These are phyloP conservation scores for Pharmacophagus antenor DNA, from an alignment of 2,888 invertebrate genomes.

Conservation along the genomic window DNA sequence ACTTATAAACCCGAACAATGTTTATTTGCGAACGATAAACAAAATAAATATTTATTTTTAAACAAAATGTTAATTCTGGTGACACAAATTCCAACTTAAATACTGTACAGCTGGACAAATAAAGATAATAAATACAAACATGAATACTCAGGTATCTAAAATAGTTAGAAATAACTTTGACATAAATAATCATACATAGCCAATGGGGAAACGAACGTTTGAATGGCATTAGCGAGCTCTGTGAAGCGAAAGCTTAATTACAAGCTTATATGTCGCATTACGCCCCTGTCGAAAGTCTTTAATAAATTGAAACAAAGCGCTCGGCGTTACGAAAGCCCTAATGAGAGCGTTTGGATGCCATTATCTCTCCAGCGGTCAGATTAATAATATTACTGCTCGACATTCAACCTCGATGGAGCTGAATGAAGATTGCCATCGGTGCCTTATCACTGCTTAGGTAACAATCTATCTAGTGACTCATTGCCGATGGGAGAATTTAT, in stretches of 20 bases:
- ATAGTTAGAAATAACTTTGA: neutral
- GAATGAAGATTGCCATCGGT: conserved; percentile 51
- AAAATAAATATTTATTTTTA: too few species aligned
- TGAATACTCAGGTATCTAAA: too few species aligned
- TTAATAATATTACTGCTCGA: conserved; percentile 54
- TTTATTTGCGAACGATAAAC: too few species aligned
- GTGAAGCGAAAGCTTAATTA: conserved; percentile 19
- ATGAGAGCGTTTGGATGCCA: conserved; percentile 65
- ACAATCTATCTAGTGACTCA: neutral
- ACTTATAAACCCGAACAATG: too few species aligned
- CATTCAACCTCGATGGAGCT: conserved; percentile 38
- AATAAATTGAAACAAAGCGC: conserved; percentile 31
- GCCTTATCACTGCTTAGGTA: conserved; percentile 37
- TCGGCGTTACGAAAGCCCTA: conserved; percentile 37
- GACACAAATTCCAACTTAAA: too few species aligned
- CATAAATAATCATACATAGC: neutral
- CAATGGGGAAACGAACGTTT: neutral
- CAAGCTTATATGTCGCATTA: conserved; percentile 7
- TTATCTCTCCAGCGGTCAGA: conserved; percentile 59
- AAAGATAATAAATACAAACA: too few species aligned
- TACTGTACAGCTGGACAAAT: too few species aligned
- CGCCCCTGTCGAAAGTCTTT: conserved; percentile 15
- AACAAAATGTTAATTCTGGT: too few species aligned
- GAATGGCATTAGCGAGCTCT: neutral
- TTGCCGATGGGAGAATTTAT: neutral